Percentiles rank a stretch among this genome's conserved stretches.
These are phyloP conservation scores for Meandrusa payeni DNA, from an alignment of 2,888 invertebrate species.

Conservation along the genomic window DNA sequence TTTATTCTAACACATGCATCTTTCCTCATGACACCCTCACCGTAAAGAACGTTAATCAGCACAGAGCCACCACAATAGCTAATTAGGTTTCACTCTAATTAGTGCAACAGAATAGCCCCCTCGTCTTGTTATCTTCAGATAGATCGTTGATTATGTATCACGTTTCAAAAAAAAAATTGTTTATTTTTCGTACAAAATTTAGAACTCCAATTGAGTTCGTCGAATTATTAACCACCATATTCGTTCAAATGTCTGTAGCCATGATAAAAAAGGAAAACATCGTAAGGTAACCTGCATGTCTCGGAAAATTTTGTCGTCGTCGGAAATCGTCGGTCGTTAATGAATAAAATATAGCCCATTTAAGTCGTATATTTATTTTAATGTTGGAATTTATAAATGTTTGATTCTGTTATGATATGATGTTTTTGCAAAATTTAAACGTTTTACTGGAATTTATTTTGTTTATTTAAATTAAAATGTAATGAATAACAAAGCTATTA, in stretches of 20 bases:
- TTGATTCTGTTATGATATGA: not conserved
- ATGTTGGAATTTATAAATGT: not conserved
- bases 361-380: too few species aligned
- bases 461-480: not conserved
- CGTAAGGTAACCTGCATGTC: too few species aligned
- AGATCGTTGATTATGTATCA: too few species aligned
- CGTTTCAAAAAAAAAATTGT: too few species aligned
- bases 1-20: not conserved
- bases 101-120: conserved; percentile 10
- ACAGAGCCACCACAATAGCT: conserved; percentile 15
- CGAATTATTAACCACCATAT: too few species aligned
- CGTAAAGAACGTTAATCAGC: conserved; percentile 7
- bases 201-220: too few species aligned
- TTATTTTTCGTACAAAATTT: too few species aligned
- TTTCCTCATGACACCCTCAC: conserved; percentile 3
- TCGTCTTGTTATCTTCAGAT: not conserved
- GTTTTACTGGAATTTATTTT: not conserved
- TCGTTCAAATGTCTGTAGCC: too few species aligned
- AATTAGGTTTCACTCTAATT: conserved; percentile 20
- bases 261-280: too few species aligned
- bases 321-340: too few species aligned
- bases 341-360: too few species aligned
- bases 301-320: too few species aligned
- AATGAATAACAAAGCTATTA: conserved; percentile 8
- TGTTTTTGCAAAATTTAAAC: not conserved